Evolutionary conservation across 2,888 invertebrate genomes (phyloP).

Genomic region (Blastobasis lacticolella): DNA sequence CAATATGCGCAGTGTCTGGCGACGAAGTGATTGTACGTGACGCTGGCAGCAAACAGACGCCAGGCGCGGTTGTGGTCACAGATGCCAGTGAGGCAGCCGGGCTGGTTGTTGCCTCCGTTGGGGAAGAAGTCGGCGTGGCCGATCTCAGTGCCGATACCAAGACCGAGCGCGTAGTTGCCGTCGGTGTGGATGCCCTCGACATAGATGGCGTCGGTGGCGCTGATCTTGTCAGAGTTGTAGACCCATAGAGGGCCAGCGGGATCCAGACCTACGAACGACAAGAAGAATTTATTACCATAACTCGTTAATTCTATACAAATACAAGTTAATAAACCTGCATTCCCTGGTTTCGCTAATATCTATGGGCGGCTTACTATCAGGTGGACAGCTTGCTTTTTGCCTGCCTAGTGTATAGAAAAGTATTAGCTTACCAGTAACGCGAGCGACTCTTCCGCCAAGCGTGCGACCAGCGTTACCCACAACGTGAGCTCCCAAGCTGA

Average conservation of each 20-base stretch:
- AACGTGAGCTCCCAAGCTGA: slow-evolving; percentile 64
- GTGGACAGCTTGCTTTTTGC: too few species aligned
- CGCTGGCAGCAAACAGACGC: slow-evolving; percentile 30
- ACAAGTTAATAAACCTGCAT: too few species aligned
- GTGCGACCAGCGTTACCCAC: slow-evolving; percentile 54
- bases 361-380: too few species aligned
- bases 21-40: slow-evolving; percentile 24
- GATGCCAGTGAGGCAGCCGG: slow-evolving; percentile 22
- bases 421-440: slow-evolving; percentile 43
- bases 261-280: slow-evolving; percentile 24
- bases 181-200: slow-evolving; percentile 43
- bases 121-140: slow-evolving; percentile 71
- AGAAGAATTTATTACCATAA: background rate
- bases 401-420: too few species aligned
- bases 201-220: slow-evolving; percentile 32
- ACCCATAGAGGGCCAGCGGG: slow-evolving; percentile 33
- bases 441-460: slow-evolving; percentile 41
- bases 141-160: slow-evolving; percentile 48
- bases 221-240: slow-evolving; percentile 17
- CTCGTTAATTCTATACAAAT: too few species aligned
- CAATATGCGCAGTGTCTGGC: slow-evolving; percentile 22
- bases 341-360: too few species aligned
- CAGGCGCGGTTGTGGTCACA: slow-evolving; percentile 36
- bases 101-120: slow-evolving; percentile 51
- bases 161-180: slow-evolving; percentile 42